Base-by-base conservation (phyloP, 2,888 invertebrate genomes). In the Ophraella communa region DNA sequence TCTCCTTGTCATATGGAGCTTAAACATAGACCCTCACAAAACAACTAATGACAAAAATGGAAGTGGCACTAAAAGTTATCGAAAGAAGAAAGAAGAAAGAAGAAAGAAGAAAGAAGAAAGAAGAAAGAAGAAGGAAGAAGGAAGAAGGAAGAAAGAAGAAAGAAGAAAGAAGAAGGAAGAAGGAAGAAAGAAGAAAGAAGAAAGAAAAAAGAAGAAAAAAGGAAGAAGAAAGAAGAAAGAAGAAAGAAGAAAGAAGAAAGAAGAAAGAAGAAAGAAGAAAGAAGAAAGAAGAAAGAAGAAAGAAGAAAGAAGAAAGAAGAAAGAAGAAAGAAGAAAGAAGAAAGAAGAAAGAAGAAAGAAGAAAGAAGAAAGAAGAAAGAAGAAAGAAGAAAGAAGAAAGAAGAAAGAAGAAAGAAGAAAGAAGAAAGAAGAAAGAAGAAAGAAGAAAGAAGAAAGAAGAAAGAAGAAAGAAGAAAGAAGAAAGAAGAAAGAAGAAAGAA, bases 281-380 rank as follows among this genome's bases (percentile, higher is more conserved):
- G 56, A 23, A 44, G 23, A 17, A 27, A 21, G 20, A 14, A 56
- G 20, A 23, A 20, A 44, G 14, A 21, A 5, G 4, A 23, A 21
- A 23, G 23, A 56, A 44, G 44, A 44, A 21, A 44, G 44, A 56
- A 44, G 56, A 42, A 18, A 44, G 44, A 44, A 56, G 39, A 56
- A 21, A 21, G 17, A 21, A 56, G 44, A 27, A 44, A 21, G 20
- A 27, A 44, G 44, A 44, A 44, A 20, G 30, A 53, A 14, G 33
- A 33, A 18, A 44, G 23, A 56, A 21, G 44, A 56, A 42, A 44
- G 7, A 23, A 44, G 44, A 21, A n/a, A 27, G 20, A 23, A 44
- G n/a, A 21, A 44, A 27, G 44, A 44, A 27, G 27, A 27, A 44
- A 44, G 44, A 56, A 27, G 27, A 27, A 21, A 44, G 44, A 56